Evolutionary conservation across 2,888 invertebrate genomes (phyloP).

Genomic region (Rhingia campestris): DNA sequence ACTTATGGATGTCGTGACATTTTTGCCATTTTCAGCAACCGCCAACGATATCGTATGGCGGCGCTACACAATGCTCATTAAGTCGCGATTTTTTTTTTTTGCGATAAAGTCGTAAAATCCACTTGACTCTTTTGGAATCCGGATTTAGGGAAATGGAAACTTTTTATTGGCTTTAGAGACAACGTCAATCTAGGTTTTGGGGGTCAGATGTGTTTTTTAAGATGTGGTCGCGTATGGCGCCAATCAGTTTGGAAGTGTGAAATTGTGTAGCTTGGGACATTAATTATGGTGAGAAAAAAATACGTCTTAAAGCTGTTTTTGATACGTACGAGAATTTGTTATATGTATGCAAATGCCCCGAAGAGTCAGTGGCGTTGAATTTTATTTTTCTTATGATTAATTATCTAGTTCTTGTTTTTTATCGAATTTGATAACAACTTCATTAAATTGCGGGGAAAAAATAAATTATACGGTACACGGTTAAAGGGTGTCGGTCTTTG

Average conservation of each 20-base stretch:
- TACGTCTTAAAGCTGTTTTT: background rate
- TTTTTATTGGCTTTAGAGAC: background rate
- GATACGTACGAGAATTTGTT: background rate
- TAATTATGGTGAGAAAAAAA: constrained; percentile 8
- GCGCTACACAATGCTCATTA: constrained; percentile 48
- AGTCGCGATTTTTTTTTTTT: constrained; percentile 26
- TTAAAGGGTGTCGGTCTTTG: constrained; percentile 7
- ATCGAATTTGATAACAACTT: constrained; percentile 59
- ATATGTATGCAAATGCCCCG: constrained; percentile 46
- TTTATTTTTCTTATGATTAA: constrained; percentile 46
- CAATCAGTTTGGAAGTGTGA: constrained; percentile 60
- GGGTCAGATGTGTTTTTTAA: constrained; percentile 48
- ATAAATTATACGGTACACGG: constrained; percentile 40
- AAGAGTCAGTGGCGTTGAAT: constrained; percentile 3
- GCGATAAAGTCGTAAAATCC: constrained; percentile 22
- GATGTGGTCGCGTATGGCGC: constrained; percentile 36
- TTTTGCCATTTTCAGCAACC: constrained; percentile 14
- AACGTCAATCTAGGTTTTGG: background rate
- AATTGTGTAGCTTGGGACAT: constrained; percentile 44
- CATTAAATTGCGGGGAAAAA: constrained; percentile 46
- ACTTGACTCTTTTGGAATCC: constrained; percentile 59
- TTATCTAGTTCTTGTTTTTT: constrained; percentile 58
- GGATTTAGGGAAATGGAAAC: constrained; percentile 35
- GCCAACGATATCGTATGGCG: constrained; percentile 2
- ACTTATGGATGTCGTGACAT: constrained; percentile 48